These are phyloP conservation scores for Heteromormyrus szaboi DNA, from an alignment of 2,797 vertebrate species.

Conservation along the genomic window DNA sequence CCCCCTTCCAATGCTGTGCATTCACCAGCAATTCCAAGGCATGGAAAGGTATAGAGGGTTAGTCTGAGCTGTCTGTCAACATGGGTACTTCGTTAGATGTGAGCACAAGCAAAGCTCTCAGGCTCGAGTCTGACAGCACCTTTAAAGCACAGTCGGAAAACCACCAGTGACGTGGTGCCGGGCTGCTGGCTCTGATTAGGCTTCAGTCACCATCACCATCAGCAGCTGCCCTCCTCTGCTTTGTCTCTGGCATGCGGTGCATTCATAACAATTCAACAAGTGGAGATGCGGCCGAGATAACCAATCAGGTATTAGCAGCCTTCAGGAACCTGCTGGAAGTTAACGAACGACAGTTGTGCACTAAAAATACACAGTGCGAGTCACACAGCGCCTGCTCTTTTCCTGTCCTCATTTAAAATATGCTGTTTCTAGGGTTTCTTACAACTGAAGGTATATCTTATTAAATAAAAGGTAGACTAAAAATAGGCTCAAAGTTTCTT, in stretches of 20 bases:
- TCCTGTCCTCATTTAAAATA: conserved; percentile 2
- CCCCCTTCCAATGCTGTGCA: not conserved
- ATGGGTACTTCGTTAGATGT: not conserved
- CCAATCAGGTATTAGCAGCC: not conserved
- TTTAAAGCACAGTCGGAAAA: not conserved
- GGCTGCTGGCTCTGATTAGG: conserved; percentile 1
- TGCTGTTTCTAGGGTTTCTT: not conserved
- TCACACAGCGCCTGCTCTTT: not conserved
- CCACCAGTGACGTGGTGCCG: not conserved
- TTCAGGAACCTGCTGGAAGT: not conserved
- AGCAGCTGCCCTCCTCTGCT: not conserved
- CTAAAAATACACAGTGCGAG: not conserved
- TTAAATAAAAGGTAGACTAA: not conserved
- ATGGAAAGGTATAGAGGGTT: conserved; percentile 32
- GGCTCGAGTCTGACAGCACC: not conserved
- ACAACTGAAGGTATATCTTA: not conserved
- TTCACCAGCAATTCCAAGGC: not conserved
- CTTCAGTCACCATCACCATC: conserved; percentile 5
- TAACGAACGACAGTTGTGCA: not conserved
- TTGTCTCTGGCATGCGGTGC: not conserved
- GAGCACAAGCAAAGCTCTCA: not conserved
- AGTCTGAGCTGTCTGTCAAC: not conserved
- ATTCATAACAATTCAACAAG: not conserved
- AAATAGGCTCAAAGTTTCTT: not conserved
- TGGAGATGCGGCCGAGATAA: not conserved